A percentile compares a stretch with the other conserved stretches of the same genome.
These are phyloP conservation scores for Onchidella celtica DNA, from an alignment of 2,888 invertebrate species.

Conservation along the genomic window DNA sequence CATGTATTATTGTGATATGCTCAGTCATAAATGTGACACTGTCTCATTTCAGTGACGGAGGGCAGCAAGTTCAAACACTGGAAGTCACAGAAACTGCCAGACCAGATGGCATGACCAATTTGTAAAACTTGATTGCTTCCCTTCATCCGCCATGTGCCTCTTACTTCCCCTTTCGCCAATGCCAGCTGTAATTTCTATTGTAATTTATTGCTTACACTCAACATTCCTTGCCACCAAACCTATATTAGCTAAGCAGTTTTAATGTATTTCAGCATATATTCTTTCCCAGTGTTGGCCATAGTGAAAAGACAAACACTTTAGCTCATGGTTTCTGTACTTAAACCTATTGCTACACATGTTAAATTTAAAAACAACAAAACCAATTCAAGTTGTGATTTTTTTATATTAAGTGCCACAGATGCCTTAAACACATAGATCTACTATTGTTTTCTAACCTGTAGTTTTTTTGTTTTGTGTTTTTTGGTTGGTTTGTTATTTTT, in stretches of 20 bases:
- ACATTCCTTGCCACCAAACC: not conserved
- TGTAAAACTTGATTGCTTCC: not conserved
- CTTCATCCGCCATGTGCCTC: not conserved
- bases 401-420: not conserved
- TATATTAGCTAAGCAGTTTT: too few relatives aligned
- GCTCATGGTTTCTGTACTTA: not conserved
- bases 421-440: not conserved
- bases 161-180: not conserved
- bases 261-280: too few relatives aligned
- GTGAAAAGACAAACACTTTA: too few relatives aligned
- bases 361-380: not conserved
- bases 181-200: not conserved
- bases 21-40: not conserved
- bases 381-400: not conserved
- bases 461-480: not conserved
- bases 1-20: too few relatives aligned
- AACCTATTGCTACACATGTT: not conserved
- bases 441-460: not conserved
- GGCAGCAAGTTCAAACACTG: conserved; percentile 14
- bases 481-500: not conserved
- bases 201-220: not conserved
- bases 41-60: not conserved
- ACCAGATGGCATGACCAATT: not conserved
- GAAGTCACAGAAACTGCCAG: not conserved
- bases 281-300: too few relatives aligned